These are phyloP conservation scores for Thera britannica DNA, from an alignment of 2,888 invertebrate species.

Conservation along the genomic window DNA sequence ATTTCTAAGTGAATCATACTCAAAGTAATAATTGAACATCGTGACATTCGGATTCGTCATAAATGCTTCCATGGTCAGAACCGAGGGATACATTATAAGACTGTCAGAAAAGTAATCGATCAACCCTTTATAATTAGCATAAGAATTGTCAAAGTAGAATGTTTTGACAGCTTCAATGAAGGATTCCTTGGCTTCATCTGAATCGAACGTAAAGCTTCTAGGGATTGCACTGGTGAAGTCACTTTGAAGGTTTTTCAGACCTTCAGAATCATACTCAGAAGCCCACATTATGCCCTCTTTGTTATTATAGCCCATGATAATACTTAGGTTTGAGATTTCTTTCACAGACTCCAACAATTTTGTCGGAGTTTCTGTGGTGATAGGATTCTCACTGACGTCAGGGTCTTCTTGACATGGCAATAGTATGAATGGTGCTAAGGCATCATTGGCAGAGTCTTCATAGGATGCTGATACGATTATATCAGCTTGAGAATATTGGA, in stretches of 20 bases:
- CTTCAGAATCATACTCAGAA: constrained; percentile 39
- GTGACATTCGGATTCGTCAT: constrained; percentile 30
- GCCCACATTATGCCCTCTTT: constrained; percentile 55
- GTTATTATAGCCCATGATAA: constrained; percentile 55
- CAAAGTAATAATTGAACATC: constrained; percentile 52
- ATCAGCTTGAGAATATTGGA: constrained; percentile 44
- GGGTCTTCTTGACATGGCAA: constrained; percentile 48
- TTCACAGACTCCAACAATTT: constrained; percentile 35
- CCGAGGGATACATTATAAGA: constrained; percentile 43
- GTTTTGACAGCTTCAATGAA: constrained; percentile 42
- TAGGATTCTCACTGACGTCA: constrained; percentile 29
- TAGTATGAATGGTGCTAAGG: constrained; percentile 42
- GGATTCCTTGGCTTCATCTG: constrained; percentile 34
- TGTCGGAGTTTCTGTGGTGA: constrained; percentile 44
- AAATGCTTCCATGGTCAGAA: constrained; percentile 37
- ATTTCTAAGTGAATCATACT: constrained; percentile 52
- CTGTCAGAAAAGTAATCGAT: constrained; percentile 53
- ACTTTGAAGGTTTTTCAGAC: constrained; percentile 34
- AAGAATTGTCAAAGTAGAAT: constrained; percentile 47
- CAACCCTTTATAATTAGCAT: constrained; percentile 35
- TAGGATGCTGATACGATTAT: constrained; percentile 48
- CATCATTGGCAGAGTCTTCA: constrained; percentile 39
- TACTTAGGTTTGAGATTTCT: constrained; percentile 32
- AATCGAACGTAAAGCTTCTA: constrained; percentile 37
- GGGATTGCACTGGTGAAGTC: constrained; percentile 46